Evolutionary conservation across 2,888 invertebrate species (phyloP).

Genomic region (Polydesmus complanatus): DNA sequence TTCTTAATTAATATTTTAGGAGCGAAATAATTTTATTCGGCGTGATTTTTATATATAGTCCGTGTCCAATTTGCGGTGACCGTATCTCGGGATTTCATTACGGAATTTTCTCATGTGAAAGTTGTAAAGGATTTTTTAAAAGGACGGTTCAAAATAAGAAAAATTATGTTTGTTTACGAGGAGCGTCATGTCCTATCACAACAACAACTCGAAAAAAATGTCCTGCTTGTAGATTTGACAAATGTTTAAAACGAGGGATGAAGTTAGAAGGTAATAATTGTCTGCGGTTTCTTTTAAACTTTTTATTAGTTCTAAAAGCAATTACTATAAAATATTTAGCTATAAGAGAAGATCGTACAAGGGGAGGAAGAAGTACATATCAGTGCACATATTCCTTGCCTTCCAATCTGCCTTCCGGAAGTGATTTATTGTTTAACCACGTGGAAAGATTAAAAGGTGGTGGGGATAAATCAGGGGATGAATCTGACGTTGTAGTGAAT

Average conservation of each 20-base stretch:
- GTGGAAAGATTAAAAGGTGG: slow-evolving; percentile 21
- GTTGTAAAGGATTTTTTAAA: slow-evolving; percentile 96
- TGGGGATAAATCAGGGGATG: slow-evolving; percentile 23
- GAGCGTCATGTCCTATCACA: slow-evolving; percentile 81
- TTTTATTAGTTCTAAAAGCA: neutral
- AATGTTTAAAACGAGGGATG: slow-evolving; percentile 92
- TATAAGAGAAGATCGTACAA: slow-evolving; percentile 82
- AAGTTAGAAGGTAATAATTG: slow-evolving; percentile 63
- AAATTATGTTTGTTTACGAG: slow-evolving; percentile 83
- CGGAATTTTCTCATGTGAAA: slow-evolving; percentile 94
- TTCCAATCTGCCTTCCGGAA: slow-evolving; percentile 27
- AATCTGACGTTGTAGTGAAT: slow-evolving; percentile 14
- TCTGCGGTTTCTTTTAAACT: neutral
- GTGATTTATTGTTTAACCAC: neutral
- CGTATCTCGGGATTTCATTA: slow-evolving; percentile 95
- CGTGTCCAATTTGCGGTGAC: slow-evolving; percentile 89
- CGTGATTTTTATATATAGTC: slow-evolving; percentile 41
- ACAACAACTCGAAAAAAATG: slow-evolving; percentile 91
- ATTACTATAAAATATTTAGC: slow-evolving; percentile 39
- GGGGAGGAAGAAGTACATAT: slow-evolving; percentile 91
- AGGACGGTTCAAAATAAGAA: slow-evolving; percentile 96
- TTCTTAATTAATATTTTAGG: neutral
- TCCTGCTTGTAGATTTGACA: slow-evolving; percentile 90
- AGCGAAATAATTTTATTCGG: neutral
- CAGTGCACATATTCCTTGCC: slow-evolving; percentile 86